phyloP scores from a whole-genome alignment of 1,140 invertebrate genomes.

The Mamestra configurata region DNA sequence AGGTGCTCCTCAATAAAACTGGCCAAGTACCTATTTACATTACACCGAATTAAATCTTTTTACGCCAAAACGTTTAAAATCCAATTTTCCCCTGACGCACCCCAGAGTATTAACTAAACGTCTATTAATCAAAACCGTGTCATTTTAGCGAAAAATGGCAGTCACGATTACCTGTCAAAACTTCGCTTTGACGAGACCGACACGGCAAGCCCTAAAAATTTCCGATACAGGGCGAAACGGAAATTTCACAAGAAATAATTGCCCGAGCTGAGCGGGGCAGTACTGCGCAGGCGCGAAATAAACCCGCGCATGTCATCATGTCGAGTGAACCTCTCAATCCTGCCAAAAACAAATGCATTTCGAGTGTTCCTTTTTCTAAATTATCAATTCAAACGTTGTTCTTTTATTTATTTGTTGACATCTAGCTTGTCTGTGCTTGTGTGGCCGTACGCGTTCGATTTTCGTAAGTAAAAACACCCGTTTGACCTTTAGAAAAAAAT shows the following conservation, averaged over 20 bases:
- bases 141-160: constrained; percentile 7
- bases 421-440: constrained; percentile 32
- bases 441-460: constrained; percentile 15
- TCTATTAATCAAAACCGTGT: constrained; percentile 38
- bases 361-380: constrained; percentile 56
- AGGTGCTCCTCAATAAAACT: no score
- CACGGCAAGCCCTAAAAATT: constrained; percentile 71
- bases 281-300: constrained; percentile 69
- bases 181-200: constrained; percentile 58
- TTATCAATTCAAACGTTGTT: constrained; percentile 34
- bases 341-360: constrained; percentile 74
- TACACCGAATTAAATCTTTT: neutral
- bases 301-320: constrained; percentile 73
- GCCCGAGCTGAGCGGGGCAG: constrained; percentile 43
- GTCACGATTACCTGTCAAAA: constrained; percentile 57
- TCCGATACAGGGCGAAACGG: constrained; percentile 68
- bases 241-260: constrained; percentile 77
- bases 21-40: neutral
- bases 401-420: constrained; percentile 6
- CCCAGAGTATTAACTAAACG: constrained; percentile 18
- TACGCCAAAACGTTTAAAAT: neutral
- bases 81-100: neutral
- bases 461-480: constrained; percentile 52
- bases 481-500: constrained; percentile 46
- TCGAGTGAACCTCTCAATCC: constrained; percentile 54